Evolutionary conservation across 1,140 invertebrate genomes (phyloP).

Genomic region (Lethrus apterus): DNA sequence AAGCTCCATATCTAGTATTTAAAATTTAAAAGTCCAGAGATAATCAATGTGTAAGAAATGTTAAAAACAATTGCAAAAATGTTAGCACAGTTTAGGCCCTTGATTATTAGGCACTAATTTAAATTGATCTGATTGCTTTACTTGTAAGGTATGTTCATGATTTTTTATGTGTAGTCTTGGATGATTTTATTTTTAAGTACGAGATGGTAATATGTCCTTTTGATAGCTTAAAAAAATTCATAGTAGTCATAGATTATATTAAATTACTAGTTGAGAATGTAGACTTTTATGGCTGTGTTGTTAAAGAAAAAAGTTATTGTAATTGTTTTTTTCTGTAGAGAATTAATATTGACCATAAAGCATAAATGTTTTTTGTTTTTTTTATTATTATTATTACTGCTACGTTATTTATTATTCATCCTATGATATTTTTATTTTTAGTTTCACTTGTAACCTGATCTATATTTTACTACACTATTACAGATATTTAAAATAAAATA

Average conservation of each 20-base stretch:
- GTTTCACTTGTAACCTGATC: constrained; percentile 11
- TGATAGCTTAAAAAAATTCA: constrained; percentile 5
- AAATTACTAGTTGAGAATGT: constrained; percentile 13
- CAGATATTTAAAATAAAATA: constrained; percentile 19
- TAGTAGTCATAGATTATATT: constrained; percentile 1
- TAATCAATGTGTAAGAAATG: too few species aligned
- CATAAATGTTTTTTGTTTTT: neutral
- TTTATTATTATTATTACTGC: constrained; percentile 1
- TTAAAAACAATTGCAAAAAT: constrained; percentile 13
- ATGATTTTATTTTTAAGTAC: too few species aligned
- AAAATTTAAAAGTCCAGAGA: too few species aligned
- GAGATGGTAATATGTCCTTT: constrained; percentile 2
- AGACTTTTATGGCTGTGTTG: constrained; percentile 18
- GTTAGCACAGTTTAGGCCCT: constrained; percentile 3
- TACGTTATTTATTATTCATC: constrained; percentile 10
- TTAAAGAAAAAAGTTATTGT: constrained; percentile 16
- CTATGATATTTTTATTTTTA: neutral
- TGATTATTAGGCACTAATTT: constrained; percentile 1
- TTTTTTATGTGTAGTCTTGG: too few species aligned
- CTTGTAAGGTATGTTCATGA: too few species aligned
- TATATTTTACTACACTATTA: constrained; percentile 23
- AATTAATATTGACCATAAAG: constrained; percentile 3
- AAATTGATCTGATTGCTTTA: neutral
- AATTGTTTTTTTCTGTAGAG: constrained; percentile 13
- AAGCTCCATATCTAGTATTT: too few species aligned